A percentile compares a stretch with the other conserved stretches of the same genome.
Conservation (phyloP, 2,888 invertebrate species). For the Dicyrtoma fusca region DNA sequence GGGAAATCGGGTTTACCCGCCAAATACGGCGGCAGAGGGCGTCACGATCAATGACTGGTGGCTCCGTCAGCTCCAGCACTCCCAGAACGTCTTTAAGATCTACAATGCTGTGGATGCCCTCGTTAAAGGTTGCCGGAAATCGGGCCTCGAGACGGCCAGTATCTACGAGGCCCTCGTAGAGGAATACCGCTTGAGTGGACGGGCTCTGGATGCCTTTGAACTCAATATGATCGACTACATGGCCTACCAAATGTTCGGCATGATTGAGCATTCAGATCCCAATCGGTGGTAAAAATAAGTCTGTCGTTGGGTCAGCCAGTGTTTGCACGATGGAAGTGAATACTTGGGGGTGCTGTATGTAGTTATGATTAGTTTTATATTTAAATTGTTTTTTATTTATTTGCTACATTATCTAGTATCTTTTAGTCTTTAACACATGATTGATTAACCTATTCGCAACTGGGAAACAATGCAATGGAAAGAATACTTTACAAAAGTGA, state of each 20-base stretch:
- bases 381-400: neutral
- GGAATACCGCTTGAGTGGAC: slow-evolving; percentile 25
- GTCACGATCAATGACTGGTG: slow-evolving; percentile 23
- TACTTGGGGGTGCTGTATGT: too few relatives aligned
- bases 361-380: neutral
- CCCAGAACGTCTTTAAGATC: slow-evolving; percentile 29
- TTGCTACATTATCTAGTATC: neutral
- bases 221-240: slow-evolving; percentile 38
- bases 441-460: too few relatives aligned
- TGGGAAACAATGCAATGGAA: too few relatives aligned
- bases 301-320: too few relatives aligned
- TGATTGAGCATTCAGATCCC: slow-evolving; percentile 25
- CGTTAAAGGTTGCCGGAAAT: neutral
- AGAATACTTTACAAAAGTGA: too few relatives aligned
- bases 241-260: slow-evolving; percentile 22
- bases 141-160: slow-evolving; percentile 14
- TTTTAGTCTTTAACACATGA: too few relatives aligned
- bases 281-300: slow-evolving; percentile 23
- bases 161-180: slow-evolving; percentile 30
- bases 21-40: neutral
- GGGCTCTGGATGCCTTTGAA: slow-evolving; percentile 26
- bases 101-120: slow-evolving; percentile 20
- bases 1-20: slow-evolving; percentile 28
- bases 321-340: too few relatives aligned
- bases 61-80: slow-evolving; percentile 29